A percentile compares a stretch with the other conserved stretches of the same genome.
phyloP scores from a whole-genome alignment of 2,113 vertebrate species.

The Arothron firmamentum region DNA sequence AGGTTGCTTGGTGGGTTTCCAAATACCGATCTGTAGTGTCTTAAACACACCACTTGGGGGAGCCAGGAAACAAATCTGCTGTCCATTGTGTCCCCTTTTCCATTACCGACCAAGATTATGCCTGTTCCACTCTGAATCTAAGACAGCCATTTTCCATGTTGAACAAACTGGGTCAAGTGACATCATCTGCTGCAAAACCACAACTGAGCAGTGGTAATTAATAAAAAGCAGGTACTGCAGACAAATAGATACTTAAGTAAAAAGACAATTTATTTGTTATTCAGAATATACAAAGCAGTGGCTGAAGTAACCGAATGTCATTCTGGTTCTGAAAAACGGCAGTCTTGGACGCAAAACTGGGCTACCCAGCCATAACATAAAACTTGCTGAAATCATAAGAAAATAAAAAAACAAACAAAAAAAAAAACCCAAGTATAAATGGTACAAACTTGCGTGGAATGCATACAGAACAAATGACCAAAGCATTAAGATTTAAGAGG shows the following conservation, averaged over 20 bases:
- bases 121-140: conserved; percentile 38
- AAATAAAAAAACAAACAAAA: conserved; percentile 36
- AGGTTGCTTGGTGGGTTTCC: too few species aligned
- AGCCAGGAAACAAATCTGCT: conserved; percentile 2
- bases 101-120: conserved; percentile 53
- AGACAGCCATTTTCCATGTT: conserved; percentile 65
- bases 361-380: conserved; percentile 67
- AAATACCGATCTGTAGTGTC: conserved; percentile 6
- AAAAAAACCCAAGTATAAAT: conserved; percentile 61
- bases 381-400: conserved; percentile 49
- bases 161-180: conserved; percentile 62
- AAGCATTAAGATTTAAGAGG: conserved; percentile 80
- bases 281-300: conserved; percentile 90
- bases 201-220: background rate
- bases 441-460: conserved; percentile 77
- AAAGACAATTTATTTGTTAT: conserved; percentile 85
- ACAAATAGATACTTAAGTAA: conserved; percentile 61
- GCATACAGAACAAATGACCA: conserved; percentile 80
- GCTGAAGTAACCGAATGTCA: conserved; percentile 78
- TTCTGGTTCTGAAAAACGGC: conserved; percentile 70
- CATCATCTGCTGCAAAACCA: conserved; percentile 38
- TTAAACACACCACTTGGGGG: conserved; percentile 40
- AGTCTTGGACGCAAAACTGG: conserved; percentile 67
- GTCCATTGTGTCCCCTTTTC: conserved; percentile 33
- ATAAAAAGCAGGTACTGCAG: conserved; percentile 13